Base-by-base conservation (phyloP, 2,888 invertebrate species). In the Holacanthella duospinosa region DNA sequence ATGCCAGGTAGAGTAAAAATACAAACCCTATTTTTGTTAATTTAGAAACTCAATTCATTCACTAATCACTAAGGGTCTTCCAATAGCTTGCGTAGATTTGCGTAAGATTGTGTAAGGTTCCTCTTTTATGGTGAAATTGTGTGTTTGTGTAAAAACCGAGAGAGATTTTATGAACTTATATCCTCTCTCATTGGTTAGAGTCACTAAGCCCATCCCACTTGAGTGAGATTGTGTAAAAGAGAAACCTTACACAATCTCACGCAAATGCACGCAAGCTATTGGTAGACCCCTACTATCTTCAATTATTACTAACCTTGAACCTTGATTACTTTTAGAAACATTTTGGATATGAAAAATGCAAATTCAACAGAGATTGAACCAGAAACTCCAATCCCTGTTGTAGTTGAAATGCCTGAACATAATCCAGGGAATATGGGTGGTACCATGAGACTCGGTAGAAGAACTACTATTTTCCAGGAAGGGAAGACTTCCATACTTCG, bases 361-460 rank as follows among this genome's bases (percentile, higher is more conserved):
- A 87, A 93, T 74, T 88, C 89, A 1, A 88, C 89, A 0, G 99
- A 97, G 79, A 86, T 91, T 43, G 82, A 87, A 71, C 83, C 86
- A 0, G 79, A 85, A 1, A 86, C 88, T 16, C 79, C 80, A 43
- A 79, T 88, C 77, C 89, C 91, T 29, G 81, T 96, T 44, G 90
- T 99, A 2, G 89, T 99, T 66, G 96, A 99, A 74, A 99, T 99
- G 99, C 96, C 97, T 0, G 99, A 99, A 78, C 94, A 97, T 77
- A 92, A 93, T 76, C 85, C 87, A 0, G 94, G 92, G 0, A 83
- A 88, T 71, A 84, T 93, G 82, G 99, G 99, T 1, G 99, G 96
- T 9, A 99, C 99, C 0, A 99, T 99, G 99, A 81, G 99, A 64
- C 80, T 99, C 56, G 99, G 99, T n/a, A 89, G 87, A 75, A 84